Evolutionary conservation across 2,113 vertebrate genomes (phyloP), one percentile per base, ranked within the genome.

Genomic region (Gavialis gangeticus): DNA sequence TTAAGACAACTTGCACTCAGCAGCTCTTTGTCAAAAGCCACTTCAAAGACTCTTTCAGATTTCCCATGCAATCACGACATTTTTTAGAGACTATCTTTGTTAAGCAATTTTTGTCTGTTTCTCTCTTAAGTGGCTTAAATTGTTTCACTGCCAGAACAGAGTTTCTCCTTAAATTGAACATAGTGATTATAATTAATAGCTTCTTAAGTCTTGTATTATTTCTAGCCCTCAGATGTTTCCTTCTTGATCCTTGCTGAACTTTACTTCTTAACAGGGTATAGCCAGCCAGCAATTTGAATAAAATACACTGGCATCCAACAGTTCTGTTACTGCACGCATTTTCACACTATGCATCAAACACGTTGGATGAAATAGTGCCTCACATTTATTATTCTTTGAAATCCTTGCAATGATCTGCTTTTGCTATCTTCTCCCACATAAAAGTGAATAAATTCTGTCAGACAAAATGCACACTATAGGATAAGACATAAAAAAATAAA

Each of bases 381-480:
- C 60, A 54, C 34, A 24, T 54, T 62, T 84, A 54, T n/a, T 60
- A 58, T 16, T 34, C 19, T 24, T 15, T 30, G 37, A 83, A 57
- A 71, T 71, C 19, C 19, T 12, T 37, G 30, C 69, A 22, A 37
- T 57, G 18, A 46, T 28, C n/a, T 60, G 15, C 14, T 71, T 69
- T 59, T 9, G 58, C 11, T 34, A 25, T 59, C 16, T 87, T 88
- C 60, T 75, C 54, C 64, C 54, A 87, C 0, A 46, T 46, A 75
- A 34, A 3, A 66, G 4, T 5, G 5, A 0, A 0, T 28, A 84
- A 91, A 92, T 56, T 17, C 30, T 62, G n/a, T 18, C 71, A 77
- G 62, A 60, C 8, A 88, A 77, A 84, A 91, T 1, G 62, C n/a
- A 78, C 3, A 15, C 75, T 34, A 56, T 18, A 75, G 58, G 12